phyloP scores from a whole-genome alignment of 2,888 invertebrate species.

The Ferdinandea cuprea region DNA sequence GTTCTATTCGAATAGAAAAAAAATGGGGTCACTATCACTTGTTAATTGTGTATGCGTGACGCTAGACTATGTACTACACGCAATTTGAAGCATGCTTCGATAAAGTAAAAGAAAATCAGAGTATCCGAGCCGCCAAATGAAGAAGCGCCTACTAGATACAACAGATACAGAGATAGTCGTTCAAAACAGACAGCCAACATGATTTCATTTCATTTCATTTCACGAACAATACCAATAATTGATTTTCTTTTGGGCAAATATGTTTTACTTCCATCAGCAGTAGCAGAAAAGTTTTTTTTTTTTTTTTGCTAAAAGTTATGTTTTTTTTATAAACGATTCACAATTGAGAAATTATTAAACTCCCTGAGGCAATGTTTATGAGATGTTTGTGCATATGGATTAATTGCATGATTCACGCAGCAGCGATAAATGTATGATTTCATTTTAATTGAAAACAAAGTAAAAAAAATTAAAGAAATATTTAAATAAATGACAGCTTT shows the following conservation, averaged over 20 bases:
- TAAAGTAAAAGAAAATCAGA: slow-evolving; percentile 31
- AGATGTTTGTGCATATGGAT: slow-evolving; percentile 16
- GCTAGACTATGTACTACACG: slow-evolving; percentile 20
- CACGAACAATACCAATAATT: slow-evolving; percentile 17
- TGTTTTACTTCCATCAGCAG: slow-evolving; percentile 12
- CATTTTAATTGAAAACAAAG: neutral
- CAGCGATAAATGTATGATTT: slow-evolving; percentile 5
- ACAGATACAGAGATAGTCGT: neutral
- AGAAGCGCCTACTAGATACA: slow-evolving; percentile 28
- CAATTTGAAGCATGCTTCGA: slow-evolving; percentile 12
- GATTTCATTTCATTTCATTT: slow-evolving; percentile 49
- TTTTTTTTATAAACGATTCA: neutral
- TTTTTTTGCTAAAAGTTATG: neutral
- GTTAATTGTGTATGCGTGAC: slow-evolving; percentile 62
- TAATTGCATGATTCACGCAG: slow-evolving; percentile 42
- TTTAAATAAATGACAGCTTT: neutral
- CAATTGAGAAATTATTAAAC: neutral
- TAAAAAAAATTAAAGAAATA: neutral
- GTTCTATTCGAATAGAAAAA: slow-evolving; percentile 50
- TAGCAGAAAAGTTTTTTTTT: neutral
- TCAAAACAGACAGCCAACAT: neutral
- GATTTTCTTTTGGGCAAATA: slow-evolving; percentile 37
- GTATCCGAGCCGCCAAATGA: slow-evolving; percentile 16
- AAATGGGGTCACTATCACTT: slow-evolving; percentile 71
- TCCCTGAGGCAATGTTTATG: neutral